Base-by-base conservation (phyloP, 2,888 invertebrate species). In the Ophion slaviceki region DNA sequence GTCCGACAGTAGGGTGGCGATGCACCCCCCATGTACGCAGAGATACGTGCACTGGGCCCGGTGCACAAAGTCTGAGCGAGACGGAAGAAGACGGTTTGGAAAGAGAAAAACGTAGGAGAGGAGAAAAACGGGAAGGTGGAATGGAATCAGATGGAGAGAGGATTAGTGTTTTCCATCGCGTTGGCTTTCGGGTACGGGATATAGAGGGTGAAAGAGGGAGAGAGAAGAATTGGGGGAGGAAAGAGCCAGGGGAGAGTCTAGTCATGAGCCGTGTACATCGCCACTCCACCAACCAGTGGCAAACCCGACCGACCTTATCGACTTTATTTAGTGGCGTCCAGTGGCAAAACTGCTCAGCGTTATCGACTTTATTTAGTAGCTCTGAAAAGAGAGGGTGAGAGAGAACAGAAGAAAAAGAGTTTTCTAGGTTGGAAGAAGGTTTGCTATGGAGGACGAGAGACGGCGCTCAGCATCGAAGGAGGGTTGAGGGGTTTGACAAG, bases 291-390 rank as follows among this genome's bases (percentile, higher is more conserved):
- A 47, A 45, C 78, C 68, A 72, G 77, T 72, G 74, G 81, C 81
- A 67, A 78, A 79, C 74, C 85, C 74, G 84, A 81, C 84, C 81
- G 77, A 78, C 84, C 84, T 85, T 85, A 85, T 85, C 84, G 81
- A 78, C 81, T 85, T 85, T 85, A 85, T 85, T 85, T 85, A 85
- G 81, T 85, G 78, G 84, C 81, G 80, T 81, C 84, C 81, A 78
- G 84, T 81, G 81, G 84, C 84, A 85, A 85, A 85, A 85, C 84
- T 85, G 84, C 81, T 85, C 81, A 85, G 57, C 78, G 84, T 85
- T 85, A 85, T 85, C 84, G 81, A 85, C 81, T 85, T 81, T 85
- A 85, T 85, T 85, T 85, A 85, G 85, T 85, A 74, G 81, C 68
- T 14, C 14, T 4, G 53, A 53, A 53, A 17, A 53, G 53, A 36